phyloP scores from a whole-genome alignment of 2,888 invertebrate genomes.

The Plusia festucae region DNA sequence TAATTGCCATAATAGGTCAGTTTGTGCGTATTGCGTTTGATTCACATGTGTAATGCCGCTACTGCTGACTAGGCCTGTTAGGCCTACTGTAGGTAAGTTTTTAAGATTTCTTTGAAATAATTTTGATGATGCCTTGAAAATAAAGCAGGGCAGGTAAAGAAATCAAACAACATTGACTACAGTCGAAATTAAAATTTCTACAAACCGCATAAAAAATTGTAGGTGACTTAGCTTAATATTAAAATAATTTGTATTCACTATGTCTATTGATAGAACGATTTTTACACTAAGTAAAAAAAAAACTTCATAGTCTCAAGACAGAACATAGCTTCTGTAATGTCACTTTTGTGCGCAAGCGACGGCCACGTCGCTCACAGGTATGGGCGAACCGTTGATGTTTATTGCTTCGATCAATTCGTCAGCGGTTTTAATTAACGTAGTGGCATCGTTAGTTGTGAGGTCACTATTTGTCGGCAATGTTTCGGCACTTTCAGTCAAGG shows the following conservation, averaged over 20 bases:
- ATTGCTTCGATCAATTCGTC: constrained; percentile 12
- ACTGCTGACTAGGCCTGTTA: not conserved
- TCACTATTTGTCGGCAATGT: constrained; percentile 21
- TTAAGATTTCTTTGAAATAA: not conserved
- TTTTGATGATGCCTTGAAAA: constrained; percentile 3
- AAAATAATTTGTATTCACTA: constrained; percentile 64
- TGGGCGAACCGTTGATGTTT: constrained; percentile 3
- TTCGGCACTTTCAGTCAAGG: constrained; percentile 16
- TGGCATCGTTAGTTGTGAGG: constrained; percentile 2
- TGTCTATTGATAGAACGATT: constrained; percentile 57
- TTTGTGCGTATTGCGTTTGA: not conserved
- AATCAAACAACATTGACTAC: constrained; percentile 51
- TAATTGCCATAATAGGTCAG: not conserved
- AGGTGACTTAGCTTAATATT: constrained; percentile 64
- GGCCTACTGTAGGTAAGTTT: not conserved
- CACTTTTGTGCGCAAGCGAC: constrained; percentile 24
- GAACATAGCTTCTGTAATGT: constrained; percentile 31
- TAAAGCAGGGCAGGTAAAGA: constrained; percentile 15
- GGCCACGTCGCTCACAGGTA: constrained; percentile 10
- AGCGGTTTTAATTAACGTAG: constrained; percentile 10
- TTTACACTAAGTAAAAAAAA: constrained; percentile 50
- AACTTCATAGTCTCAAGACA: constrained; percentile 31
- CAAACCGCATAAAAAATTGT: constrained; percentile 60
- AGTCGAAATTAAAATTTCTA: constrained; percentile 60
- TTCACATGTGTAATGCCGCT: not conserved